Evolutionary conservation across 2,113 vertebrate genomes (phyloP).

Genomic region (Phrynocephalus versicolor): DNA sequence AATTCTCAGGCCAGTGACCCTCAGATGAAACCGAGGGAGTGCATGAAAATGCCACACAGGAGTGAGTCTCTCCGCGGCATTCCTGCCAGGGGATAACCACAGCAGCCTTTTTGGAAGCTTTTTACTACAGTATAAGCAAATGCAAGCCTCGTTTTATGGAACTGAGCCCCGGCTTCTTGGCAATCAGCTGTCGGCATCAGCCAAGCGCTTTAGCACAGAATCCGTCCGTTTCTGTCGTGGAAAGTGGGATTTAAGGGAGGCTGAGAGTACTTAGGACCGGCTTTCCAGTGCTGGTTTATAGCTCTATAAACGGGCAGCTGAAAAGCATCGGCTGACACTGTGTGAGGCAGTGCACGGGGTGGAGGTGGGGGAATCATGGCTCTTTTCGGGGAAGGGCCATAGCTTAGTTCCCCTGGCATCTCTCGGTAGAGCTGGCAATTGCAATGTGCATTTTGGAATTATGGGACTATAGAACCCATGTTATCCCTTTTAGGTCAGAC

Average conservation of each 20-base stretch:
- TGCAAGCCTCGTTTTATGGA: fast-evolving
- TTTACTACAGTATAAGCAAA: not conserved
- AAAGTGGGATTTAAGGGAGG: not conserved
- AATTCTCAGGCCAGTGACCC: not conserved
- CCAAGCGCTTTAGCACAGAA: fast-evolving
- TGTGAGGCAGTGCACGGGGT: not conserved
- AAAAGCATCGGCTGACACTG: fast-evolving
- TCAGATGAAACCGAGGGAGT: not conserved
- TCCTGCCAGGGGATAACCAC: fast-evolving
- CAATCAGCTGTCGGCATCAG: fast-evolving
- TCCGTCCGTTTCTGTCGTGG: not conserved
- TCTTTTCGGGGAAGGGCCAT: not conserved
- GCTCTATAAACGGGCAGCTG: fast-evolving
- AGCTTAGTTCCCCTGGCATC: no score
- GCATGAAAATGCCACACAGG: not conserved
- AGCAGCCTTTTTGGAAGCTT: fast-evolving
- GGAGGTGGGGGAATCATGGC: no score
- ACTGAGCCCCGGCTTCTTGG: fast-evolving
- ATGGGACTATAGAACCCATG: no score
- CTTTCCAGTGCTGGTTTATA: fast-evolving
- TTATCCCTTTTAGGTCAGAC: no score
- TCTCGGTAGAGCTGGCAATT: no score
- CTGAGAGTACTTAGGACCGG: fast-evolving
- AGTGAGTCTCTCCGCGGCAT: not conserved
- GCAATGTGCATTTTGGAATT: no score